Evolutionary conservation across 2,888 invertebrate species (phyloP).

Genomic region (Poecilus cupreus): DNA sequence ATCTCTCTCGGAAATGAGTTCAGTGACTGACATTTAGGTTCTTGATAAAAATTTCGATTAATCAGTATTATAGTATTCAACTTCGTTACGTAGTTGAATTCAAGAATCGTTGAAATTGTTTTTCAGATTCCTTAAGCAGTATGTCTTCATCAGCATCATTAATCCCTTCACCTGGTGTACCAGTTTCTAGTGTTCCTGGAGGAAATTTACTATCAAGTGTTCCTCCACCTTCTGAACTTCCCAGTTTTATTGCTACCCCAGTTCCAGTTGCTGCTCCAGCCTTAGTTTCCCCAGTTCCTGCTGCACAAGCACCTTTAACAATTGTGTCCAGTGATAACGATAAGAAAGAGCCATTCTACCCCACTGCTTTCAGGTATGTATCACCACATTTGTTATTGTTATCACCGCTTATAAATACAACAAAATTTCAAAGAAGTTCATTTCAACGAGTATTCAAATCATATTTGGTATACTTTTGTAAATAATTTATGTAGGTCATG

Average conservation of each 20-base stretch:
- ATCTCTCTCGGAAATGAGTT: background rate
- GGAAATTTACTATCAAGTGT: conserved; percentile 81
- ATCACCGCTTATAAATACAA: no score
- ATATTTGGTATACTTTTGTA: no score
- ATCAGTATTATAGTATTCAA: no score
- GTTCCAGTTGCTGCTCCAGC: conserved; percentile 46
- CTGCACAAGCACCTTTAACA: conserved; percentile 18
- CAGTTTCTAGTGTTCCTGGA: conserved; percentile 68
- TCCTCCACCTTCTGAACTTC: conserved; percentile 81
- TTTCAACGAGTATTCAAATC: no score
- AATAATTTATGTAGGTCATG: no score
- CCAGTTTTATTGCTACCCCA: conserved; percentile 75
- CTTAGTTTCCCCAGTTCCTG: conserved; percentile 42
- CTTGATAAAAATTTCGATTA: background rate
- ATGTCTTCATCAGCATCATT: conserved; percentile 71
- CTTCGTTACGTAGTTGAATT: background rate
- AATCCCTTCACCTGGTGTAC: conserved; percentile 72
- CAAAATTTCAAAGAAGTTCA: no score
- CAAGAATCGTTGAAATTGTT: conserved; percentile 62
- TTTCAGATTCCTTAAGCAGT: conserved; percentile 71
- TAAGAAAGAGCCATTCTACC: conserved; percentile 67
- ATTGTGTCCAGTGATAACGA: background rate
- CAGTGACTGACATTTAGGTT: background rate
- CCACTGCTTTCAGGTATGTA: conserved; percentile 70
- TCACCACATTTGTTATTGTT: no score